Evolutionary conservation across 2,113 vertebrate species (phyloP).

Genomic region (Sylvietta virens): DNA sequence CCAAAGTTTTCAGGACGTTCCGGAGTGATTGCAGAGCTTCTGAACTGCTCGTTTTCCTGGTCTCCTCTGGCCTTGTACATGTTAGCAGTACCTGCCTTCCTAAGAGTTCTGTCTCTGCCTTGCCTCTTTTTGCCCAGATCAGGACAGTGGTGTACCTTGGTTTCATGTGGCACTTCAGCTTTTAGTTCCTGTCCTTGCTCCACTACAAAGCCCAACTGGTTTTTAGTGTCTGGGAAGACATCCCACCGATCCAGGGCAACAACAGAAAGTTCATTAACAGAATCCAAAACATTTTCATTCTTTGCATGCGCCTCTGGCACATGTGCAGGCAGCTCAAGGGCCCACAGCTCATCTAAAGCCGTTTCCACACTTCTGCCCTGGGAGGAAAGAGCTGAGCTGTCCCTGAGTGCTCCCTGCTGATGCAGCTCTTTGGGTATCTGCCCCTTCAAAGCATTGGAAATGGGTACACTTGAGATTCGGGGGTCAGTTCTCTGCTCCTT

Average conservation of each 20-base stretch:
- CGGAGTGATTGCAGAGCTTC: conserved; percentile 59
- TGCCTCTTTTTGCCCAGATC: conserved; percentile 53
- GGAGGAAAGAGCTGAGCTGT: background rate
- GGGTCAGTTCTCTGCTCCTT: conserved; percentile 24
- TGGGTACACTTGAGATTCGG: background rate
- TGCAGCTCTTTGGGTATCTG: background rate
- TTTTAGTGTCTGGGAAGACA: conserved; percentile 74
- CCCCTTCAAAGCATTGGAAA: background rate
- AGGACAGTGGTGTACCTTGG: background rate
- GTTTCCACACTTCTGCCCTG: background rate
- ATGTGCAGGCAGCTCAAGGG: background rate
- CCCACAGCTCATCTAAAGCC: background rate
- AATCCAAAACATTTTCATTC: background rate
- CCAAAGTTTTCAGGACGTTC: conserved; percentile 57
- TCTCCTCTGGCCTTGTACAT: conserved; percentile 3
- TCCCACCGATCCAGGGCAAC: conserved; percentile 69
- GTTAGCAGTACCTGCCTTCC: background rate
- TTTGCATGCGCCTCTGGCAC: background rate
- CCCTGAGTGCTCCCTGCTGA: background rate
- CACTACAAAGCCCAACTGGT: background rate
- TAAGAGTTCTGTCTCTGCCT: conserved; percentile 46
- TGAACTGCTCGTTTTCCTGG: conserved; percentile 68
- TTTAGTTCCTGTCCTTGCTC: background rate
- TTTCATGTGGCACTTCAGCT: background rate
- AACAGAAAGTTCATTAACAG: conserved; percentile 49